Evolutionary conservation across 2,113 vertebrate genomes (phyloP).

Genomic region (Archocentrus centrarchus): DNA sequence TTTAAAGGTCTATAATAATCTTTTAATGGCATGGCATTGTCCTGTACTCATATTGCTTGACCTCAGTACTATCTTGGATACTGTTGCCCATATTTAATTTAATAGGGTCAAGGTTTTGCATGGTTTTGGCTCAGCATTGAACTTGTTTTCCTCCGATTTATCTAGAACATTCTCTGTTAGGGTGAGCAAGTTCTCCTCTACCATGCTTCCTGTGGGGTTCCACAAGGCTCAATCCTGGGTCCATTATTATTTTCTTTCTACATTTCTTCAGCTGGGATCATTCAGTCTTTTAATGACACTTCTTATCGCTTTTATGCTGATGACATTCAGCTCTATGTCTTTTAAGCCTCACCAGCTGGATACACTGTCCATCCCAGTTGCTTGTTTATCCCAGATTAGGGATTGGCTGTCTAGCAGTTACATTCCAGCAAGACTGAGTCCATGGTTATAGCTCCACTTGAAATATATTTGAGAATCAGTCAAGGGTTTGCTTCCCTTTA

Average conservation of each 20-base stretch:
- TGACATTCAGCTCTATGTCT: not conserved
- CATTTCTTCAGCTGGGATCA: not conserved
- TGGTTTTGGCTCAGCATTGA: not conserved
- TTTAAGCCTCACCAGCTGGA: not conserved
- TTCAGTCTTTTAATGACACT: not conserved
- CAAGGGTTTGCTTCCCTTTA: not conserved
- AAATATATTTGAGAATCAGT: not conserved
- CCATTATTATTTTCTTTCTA: not conserved
- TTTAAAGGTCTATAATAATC: not conserved
- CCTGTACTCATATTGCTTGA: not conserved
- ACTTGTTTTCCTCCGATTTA: fast-evolving
- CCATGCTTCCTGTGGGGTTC: not conserved
- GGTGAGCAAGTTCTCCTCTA: not conserved
- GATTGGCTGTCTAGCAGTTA: not conserved
- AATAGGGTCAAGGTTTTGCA: not conserved
- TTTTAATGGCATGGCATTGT: not conserved
- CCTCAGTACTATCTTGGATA: not conserved
- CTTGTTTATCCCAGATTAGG: conserved; percentile 6
- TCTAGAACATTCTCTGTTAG: not conserved
- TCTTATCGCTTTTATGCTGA: not conserved
- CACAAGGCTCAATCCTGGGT: not conserved
- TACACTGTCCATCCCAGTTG: not conserved
- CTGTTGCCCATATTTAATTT: not conserved
- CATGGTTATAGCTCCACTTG: not conserved
- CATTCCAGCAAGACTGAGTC: not conserved